phyloP scores from a whole-genome alignment of 1,140 invertebrate species.

The Wasmannia auropunctata region DNA sequence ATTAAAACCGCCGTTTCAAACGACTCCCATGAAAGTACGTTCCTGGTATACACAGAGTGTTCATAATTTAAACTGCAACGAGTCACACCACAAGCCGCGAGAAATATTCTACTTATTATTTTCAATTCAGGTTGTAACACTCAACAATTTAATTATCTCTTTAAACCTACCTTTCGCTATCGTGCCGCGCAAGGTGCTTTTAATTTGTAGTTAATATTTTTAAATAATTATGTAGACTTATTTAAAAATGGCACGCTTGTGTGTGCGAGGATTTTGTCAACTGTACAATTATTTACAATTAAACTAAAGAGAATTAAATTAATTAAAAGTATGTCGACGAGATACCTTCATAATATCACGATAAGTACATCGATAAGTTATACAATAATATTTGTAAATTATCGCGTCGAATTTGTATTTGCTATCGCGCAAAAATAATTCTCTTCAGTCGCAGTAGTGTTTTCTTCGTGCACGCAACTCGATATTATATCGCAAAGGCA shows the following conservation, averaged over 20 bases:
- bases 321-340: neutral
- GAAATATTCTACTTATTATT: slow-evolving; percentile 43
- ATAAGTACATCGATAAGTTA: neutral
- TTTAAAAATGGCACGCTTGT: neutral
- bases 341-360: neutral
- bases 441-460: neutral
- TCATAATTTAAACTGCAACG: slow-evolving; percentile 26
- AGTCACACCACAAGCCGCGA: slow-evolving; percentile 10
- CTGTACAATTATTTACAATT: neutral
- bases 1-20: slow-evolving; percentile 50
- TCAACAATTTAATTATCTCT: slow-evolving; percentile 7
- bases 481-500: neutral
- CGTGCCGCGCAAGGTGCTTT: neutral
- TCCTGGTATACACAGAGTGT: neutral
- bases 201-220: neutral
- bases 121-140: neutral
- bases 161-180: neutral
- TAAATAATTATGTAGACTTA: neutral
- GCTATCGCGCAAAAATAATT: neutral
- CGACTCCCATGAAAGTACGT: slow-evolving; percentile 20
- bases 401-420: neutral
- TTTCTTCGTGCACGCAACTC: slow-evolving; percentile 5
- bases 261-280: neutral
- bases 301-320: neutral
- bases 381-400: neutral